These are phyloP conservation scores for Panthera leo DNA, from an alignment of 2,113 vertebrate species.

Conservation along the genomic window DNA sequence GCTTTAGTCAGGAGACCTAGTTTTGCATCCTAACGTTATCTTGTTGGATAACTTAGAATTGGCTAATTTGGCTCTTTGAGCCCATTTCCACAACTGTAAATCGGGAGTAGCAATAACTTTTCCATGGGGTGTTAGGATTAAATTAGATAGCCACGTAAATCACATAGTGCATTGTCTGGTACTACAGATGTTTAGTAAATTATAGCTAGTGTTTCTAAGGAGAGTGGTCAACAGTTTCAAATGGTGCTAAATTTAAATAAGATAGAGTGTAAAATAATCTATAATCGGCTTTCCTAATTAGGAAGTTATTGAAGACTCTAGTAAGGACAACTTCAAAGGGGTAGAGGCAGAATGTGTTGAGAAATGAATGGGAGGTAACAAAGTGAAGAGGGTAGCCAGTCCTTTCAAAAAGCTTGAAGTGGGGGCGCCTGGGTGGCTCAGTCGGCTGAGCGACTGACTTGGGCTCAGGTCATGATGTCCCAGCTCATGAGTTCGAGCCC, in stretches of 20 bases:
- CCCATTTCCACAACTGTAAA: not conserved
- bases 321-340: slow-evolving; percentile 13
- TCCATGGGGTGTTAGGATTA: not conserved
- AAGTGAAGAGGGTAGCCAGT: not conserved
- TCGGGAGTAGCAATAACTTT: not conserved
- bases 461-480: no score
- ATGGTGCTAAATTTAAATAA: not conserved
- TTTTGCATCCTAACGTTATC: not conserved
- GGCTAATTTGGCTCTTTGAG: not conserved
- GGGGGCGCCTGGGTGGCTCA: no score
- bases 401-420: not conserved
- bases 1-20: not conserved
- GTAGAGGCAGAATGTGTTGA: not conserved
- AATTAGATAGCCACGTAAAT: not conserved
- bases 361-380: not conserved
- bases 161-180: not conserved
- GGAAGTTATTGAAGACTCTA: not conserved
- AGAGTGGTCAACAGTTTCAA: slow-evolving; percentile 27
- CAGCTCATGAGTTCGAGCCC: no score
- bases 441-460: no score
- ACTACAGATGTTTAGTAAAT: slow-evolving; percentile 1
- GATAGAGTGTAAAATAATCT: not conserved
- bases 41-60: not conserved
- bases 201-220: not conserved
- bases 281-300: not conserved